A percentile compares a stretch with the other conserved stretches of the same genome.
Conservation (phyloP, 2,797 vertebrate genomes). For the Lithobates sylvaticus region DNA sequence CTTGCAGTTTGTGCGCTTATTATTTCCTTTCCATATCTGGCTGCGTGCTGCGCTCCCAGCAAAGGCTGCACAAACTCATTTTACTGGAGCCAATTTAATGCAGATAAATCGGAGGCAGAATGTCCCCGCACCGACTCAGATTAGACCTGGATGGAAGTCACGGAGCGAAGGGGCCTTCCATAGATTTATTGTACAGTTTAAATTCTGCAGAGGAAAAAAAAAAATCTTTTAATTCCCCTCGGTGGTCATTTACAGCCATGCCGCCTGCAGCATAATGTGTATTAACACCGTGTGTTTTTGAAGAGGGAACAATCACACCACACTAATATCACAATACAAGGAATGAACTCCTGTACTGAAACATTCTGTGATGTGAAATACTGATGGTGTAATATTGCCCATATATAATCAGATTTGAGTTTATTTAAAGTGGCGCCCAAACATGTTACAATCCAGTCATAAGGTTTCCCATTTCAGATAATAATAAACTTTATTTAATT, state of each 20-base stretch:
- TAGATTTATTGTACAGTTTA: conserved; percentile 23
- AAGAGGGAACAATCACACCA: background rate
- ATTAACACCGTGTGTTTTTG: background rate
- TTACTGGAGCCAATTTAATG: conserved; percentile 57
- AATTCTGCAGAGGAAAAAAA: conserved; percentile 29
- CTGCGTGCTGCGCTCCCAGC: conserved; percentile 43
- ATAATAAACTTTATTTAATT: too few relatives aligned
- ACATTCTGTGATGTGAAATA: background rate
- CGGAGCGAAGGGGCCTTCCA: background rate
- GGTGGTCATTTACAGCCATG: background rate
- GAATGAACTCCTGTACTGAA: background rate
- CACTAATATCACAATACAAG: background rate
- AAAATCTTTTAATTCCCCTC: conserved; percentile 13
- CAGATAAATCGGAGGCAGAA: conserved; percentile 55
- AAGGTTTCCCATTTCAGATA: too few relatives aligned
- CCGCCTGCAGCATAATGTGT: background rate
- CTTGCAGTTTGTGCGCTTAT: conserved; percentile 49
- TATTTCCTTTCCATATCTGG: conserved; percentile 53
- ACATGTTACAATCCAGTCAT: background rate
- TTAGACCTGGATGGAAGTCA: conserved; percentile 37
- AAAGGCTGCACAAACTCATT: conserved; percentile 55
- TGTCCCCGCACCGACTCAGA: conserved; percentile 37
- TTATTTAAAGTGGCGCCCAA: background rate
- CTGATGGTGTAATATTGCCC: background rate
- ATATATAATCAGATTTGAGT: background rate